Evolutionary conservation across 2,888 invertebrate genomes (phyloP).

Genomic region (Loripinus fragilis): DNA sequence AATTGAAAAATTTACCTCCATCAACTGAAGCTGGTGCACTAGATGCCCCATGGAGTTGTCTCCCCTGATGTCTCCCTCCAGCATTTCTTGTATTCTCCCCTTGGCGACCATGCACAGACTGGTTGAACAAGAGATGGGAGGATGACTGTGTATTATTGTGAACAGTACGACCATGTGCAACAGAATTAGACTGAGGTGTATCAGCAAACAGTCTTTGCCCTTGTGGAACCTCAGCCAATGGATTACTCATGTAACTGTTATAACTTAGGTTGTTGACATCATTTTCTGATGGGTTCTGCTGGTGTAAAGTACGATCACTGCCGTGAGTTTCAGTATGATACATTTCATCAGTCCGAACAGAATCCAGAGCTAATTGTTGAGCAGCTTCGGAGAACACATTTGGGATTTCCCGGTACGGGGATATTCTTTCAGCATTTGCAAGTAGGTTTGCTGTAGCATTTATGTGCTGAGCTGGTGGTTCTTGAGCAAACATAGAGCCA

Average conservation of each 20-base stretch:
- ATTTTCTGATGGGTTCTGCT: constrained; percentile 9
- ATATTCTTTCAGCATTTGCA: constrained; percentile 47
- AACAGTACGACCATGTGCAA: neutral
- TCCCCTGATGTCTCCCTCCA: constrained; percentile 24
- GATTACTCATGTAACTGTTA: neutral
- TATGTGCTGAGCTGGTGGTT: constrained; percentile 17
- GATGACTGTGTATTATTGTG: constrained; percentile 5
- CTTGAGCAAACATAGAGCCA: constrained; percentile 45
- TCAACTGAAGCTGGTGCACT: constrained; percentile 47
- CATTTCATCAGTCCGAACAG: constrained; percentile 43
- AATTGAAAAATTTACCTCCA: too few relatives aligned
- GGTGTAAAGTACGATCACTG: neutral
- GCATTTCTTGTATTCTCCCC: constrained; percentile 29
- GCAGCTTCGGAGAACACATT: constrained; percentile 36
- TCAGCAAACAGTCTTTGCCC: constrained; percentile 52
- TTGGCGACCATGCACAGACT: neutral
- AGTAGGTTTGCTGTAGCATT: constrained; percentile 47
- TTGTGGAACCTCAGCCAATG: constrained; percentile 40
- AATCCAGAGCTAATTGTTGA: constrained; percentile 38
- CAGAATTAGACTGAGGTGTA: constrained; percentile 7
- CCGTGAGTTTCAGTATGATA: constrained; percentile 14
- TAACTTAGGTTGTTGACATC: neutral
- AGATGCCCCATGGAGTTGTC: constrained; percentile 28
- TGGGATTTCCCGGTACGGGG: constrained; percentile 52
- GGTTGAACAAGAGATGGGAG: constrained; percentile 46